Evolutionary conservation across 2,113 vertebrate species (phyloP).

Genomic region (Eidolon helvum): DNA sequence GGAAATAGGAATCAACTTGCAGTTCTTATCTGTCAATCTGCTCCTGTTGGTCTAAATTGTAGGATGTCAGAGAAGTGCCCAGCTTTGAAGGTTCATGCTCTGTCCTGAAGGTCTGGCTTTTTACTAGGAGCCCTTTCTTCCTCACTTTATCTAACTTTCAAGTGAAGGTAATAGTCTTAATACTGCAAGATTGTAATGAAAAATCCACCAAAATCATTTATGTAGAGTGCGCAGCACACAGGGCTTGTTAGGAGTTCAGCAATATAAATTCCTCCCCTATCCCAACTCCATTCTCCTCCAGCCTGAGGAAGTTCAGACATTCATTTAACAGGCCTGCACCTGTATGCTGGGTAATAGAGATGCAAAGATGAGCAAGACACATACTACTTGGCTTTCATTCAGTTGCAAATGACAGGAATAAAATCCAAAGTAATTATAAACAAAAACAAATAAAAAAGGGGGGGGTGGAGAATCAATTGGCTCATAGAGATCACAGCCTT

Average conservation of each 20-base stretch:
- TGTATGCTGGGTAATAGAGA: background rate
- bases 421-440: background rate
- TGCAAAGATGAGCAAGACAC: background rate
- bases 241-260: background rate
- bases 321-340: background rate
- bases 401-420: background rate
- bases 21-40: background rate
- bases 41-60: background rate
- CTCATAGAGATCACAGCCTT: background rate
- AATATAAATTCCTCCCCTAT: background rate
- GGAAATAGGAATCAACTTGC: background rate
- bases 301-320: background rate
- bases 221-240: background rate
- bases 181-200: background rate
- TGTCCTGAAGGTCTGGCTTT: background rate
- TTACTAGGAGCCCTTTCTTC: background rate
- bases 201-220: background rate
- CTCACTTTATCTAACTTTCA: background rate
- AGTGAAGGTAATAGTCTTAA: background rate
- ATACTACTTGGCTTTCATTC: background rate
- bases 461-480: fast-evolving
- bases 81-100: background rate
- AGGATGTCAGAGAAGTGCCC: background rate
- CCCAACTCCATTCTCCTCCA: background rate
- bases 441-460: too few relatives aligned